A percentile compares a stretch with the other conserved stretches of the same genome.
phyloP scores from a whole-genome alignment of 1,140 invertebrate genomes.

The Choristoneura fumiferana region DNA sequence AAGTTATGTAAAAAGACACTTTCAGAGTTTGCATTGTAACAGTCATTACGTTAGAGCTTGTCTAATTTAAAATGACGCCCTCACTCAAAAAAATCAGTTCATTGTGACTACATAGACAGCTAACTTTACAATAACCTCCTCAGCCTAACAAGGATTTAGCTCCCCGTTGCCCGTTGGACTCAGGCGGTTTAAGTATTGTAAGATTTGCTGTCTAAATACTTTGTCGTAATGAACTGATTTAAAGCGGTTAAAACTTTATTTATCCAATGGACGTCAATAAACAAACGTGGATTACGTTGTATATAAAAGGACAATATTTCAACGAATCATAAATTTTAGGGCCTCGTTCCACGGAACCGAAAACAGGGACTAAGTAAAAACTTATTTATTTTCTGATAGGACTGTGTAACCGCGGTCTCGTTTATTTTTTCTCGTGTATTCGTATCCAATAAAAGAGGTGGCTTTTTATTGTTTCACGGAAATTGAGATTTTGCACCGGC shows the following conservation, averaged over 20 bases:
- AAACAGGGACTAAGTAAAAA: slow-evolving; percentile 69
- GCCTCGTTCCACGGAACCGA: slow-evolving; percentile 60
- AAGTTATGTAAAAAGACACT: too few relatives aligned
- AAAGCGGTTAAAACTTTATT: background rate
- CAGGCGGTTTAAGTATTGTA: too few relatives aligned
- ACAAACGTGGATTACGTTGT: slow-evolving; percentile 42
- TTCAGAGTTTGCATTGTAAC: too few relatives aligned
- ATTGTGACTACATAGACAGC: too few relatives aligned
- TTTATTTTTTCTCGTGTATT: slow-evolving; percentile 64
- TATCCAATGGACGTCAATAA: slow-evolving; percentile 34
- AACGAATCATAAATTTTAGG: slow-evolving; percentile 74
- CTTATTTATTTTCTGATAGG: slow-evolving; percentile 76
- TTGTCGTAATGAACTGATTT: too few relatives aligned
- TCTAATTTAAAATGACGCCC: too few relatives aligned
- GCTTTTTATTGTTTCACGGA: slow-evolving; percentile 66
- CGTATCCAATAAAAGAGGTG: slow-evolving; percentile 69
- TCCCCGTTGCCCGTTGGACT: too few relatives aligned
- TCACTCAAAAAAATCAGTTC: too few relatives aligned
- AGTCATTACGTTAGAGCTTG: too few relatives aligned
- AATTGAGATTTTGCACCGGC: slow-evolving; percentile 41
- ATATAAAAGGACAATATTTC: slow-evolving; percentile 62
- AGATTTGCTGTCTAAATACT: too few relatives aligned
- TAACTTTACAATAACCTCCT: too few relatives aligned
- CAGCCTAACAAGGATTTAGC: too few relatives aligned
- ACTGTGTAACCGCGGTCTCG: slow-evolving; percentile 71